A percentile compares a stretch with the other conserved stretches of the same genome.
Conservation (phyloP, 2,113 vertebrate species). For the Arvicanthis niloticus region DNA sequence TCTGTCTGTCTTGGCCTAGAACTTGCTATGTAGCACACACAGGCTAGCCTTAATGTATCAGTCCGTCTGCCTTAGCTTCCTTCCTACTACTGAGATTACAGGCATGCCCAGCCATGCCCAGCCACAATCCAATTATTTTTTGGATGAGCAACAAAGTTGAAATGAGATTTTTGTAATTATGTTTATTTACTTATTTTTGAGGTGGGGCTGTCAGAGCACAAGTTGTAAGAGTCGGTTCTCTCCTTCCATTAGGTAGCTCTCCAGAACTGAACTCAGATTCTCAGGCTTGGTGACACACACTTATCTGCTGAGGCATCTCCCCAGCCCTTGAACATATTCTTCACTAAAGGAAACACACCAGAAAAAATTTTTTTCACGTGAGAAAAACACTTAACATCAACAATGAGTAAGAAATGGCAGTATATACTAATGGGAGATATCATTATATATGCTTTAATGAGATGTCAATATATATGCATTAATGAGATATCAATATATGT, state of each 20-base stretch:
- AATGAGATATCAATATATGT: background rate
- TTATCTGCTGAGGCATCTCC: background rate
- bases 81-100: background rate
- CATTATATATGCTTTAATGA: background rate
- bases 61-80: background rate
- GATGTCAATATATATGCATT: background rate
- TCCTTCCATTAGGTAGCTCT: background rate
- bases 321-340: background rate
- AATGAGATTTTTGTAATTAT: background rate
- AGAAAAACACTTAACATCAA: conserved; percentile 1
- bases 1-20: background rate
- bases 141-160: background rate
- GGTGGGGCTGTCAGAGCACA: background rate
- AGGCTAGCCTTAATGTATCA: background rate
- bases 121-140: background rate
- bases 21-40: background rate
- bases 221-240: background rate
- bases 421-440: background rate
- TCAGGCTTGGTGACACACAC: background rate
- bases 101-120: background rate
- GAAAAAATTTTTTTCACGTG: background rate
- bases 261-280: background rate
- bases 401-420: background rate
- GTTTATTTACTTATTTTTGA: background rate
- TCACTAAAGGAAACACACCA: conserved; percentile 5